Evolutionary conservation across 1,140 invertebrate genomes (phyloP).

Genomic region (Rhopalosiphum maidis): DNA sequence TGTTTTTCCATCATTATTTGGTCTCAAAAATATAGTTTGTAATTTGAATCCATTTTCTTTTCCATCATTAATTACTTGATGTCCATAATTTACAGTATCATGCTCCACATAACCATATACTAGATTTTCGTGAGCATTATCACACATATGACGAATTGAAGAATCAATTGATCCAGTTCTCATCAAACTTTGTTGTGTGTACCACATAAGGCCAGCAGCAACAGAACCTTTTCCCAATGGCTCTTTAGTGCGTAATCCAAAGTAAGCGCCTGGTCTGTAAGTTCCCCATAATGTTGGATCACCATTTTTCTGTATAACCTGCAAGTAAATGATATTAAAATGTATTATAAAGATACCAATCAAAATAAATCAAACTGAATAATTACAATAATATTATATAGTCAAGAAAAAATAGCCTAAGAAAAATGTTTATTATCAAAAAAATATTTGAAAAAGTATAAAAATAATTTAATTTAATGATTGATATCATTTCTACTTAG

Average conservation of each 20-base stretch:
- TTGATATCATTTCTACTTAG: neutral
- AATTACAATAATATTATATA: neutral
- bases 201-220: conserved; percentile 97
- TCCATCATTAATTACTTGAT: conserved; percentile 79
- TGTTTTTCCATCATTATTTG: conserved; percentile 76
- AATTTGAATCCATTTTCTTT: conserved; percentile 78
- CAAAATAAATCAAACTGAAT: neutral
- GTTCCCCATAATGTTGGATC: conserved; percentile 75
- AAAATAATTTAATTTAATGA: neutral
- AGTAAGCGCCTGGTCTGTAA: conserved; percentile 87
- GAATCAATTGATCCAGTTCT: conserved; percentile 64
- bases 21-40: conserved; percentile 89
- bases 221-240: conserved; percentile 73
- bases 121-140: conserved; percentile 83
- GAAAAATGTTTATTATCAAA: neutral
- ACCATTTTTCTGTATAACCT: conserved; percentile 75
- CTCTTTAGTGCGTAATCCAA: conserved; percentile 89
- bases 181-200: conserved; percentile 75
- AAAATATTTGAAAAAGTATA: neutral
- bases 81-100: conserved; percentile 90
- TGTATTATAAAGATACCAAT: neutral
- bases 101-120: conserved; percentile 89
- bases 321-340: neutral
- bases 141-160: conserved; percentile 86
- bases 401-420: too few species aligned